Percentiles rank a stretch among this genome's conserved stretches.
Evolutionary conservation across 1,140 invertebrate species (phyloP).

Genomic region (Drosophila albomicans): DNA sequence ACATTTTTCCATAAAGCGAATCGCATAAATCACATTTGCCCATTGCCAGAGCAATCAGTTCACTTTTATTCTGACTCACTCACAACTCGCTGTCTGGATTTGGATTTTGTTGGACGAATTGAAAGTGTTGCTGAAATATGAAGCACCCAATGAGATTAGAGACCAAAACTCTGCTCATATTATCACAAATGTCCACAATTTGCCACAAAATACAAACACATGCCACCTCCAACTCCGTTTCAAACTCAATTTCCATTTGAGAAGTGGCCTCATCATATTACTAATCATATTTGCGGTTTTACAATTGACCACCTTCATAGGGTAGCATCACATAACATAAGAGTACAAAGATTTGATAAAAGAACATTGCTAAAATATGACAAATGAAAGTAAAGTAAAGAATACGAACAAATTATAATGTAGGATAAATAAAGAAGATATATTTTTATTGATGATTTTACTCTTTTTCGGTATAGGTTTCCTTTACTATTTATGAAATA

Average conservation of each 20-base stretch:
- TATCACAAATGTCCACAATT: slow-evolving; percentile 79
- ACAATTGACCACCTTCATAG: background rate
- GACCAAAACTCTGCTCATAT: slow-evolving; percentile 46
- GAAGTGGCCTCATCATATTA: slow-evolving; percentile 5
- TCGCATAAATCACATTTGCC: slow-evolving; percentile 74
- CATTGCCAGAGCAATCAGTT: slow-evolving; percentile 60
- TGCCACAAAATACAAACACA: slow-evolving; percentile 33
- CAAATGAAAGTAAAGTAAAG: no score
- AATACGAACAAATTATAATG: no score
- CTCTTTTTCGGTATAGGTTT: no score
- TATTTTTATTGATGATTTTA: no score
- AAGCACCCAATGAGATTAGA: slow-evolving; percentile 55
- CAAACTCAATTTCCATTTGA: background rate
- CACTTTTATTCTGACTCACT: slow-evolving; percentile 32
- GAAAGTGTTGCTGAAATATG: slow-evolving; percentile 75
- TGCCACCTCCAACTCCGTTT: background rate
- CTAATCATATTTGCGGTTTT: slow-evolving; percentile 4
- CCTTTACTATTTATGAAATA: no score
- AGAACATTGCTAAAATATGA: background rate
- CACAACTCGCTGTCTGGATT: slow-evolving; percentile 11
- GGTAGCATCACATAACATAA: background rate
- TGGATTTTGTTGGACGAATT: slow-evolving; percentile 43
- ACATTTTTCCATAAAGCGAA: slow-evolving; percentile 74
- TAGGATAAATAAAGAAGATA: no score
- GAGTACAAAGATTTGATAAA: background rate